Evolutionary conservation across 2,888 invertebrate genomes (phyloP).

Genomic region (Chymomyza procnemis): DNA sequence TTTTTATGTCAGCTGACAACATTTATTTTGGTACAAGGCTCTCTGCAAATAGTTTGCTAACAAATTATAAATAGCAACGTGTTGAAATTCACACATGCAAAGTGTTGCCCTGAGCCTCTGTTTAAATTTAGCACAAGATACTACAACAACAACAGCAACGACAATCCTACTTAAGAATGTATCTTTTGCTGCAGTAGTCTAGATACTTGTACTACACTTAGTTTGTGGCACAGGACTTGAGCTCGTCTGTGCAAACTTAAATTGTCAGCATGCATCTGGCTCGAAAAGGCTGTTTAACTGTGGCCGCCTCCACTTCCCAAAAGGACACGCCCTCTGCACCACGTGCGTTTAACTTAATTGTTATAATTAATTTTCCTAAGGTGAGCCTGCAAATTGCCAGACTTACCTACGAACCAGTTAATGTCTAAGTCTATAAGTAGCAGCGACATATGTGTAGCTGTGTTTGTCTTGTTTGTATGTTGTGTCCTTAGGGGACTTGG

Average conservation of each 20-base stretch:
- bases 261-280: background rate
- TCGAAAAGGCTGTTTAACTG: background rate
- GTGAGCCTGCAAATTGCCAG: conserved; percentile 46
- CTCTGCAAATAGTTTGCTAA: background rate
- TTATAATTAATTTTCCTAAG: conserved; percentile 64
- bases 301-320: background rate
- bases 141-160: background rate
- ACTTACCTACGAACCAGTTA: conserved; percentile 8
- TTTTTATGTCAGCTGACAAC: background rate
- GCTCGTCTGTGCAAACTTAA: background rate
- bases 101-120: background rate
- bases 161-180: no score
- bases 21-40: background rate
- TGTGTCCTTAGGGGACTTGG: conserved; percentile 30
- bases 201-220: background rate
- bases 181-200: background rate
- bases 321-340: background rate
- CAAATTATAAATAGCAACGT: background rate
- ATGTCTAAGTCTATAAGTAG: conserved; percentile 26
- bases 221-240: background rate
- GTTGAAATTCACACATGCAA: background rate
- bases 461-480: conserved; percentile 3
- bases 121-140: background rate
- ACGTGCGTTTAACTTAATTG: conserved; percentile 42
- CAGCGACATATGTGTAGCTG: conserved; percentile 19